Percentiles rank a stretch among this genome's conserved stretches.
Evolutionary conservation across 2,797 vertebrate species (phyloP).

Genomic region (Cossypha polioptera): DNA sequence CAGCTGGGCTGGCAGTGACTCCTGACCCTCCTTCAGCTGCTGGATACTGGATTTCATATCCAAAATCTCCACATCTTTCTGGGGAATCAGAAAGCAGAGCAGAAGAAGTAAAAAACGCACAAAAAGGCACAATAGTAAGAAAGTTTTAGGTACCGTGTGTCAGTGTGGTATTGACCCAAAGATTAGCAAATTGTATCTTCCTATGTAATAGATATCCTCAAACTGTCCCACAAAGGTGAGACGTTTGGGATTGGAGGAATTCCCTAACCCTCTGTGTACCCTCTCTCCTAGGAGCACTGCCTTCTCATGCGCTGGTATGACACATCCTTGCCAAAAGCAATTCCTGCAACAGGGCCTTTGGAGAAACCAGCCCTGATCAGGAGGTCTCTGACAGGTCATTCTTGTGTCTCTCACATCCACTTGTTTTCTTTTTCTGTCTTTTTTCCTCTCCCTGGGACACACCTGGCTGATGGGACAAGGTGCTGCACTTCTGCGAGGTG

Average conservation of each 20-base stretch:
- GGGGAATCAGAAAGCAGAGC: neutral
- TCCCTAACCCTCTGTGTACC: neutral
- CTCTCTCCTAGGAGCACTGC: neutral
- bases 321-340: neutral
- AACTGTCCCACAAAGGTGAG: neutral
- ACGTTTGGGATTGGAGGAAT: neutral
- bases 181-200: neutral
- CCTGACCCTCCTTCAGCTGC: constrained; percentile 61
- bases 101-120: neutral
- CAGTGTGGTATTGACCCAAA: neutral
- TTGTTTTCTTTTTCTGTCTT: neutral
- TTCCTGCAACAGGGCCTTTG: neutral
- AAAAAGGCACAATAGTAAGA: neutral
- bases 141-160: neutral
- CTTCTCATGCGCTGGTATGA: accelerated
- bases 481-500: accelerated
- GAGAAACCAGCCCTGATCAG: neutral
- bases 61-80: constrained; percentile 73
- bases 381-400: neutral
- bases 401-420: neutral
- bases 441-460: neutral
- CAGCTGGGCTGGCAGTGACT: constrained; percentile 68
- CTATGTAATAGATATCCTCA: neutral
- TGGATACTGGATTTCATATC: constrained; percentile 72
- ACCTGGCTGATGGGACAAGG: neutral